Evolutionary conservation across 2,888 invertebrate species (phyloP), one percentile per base, ranked within the genome.

Genomic region (Cerastis leucographa): DNA sequence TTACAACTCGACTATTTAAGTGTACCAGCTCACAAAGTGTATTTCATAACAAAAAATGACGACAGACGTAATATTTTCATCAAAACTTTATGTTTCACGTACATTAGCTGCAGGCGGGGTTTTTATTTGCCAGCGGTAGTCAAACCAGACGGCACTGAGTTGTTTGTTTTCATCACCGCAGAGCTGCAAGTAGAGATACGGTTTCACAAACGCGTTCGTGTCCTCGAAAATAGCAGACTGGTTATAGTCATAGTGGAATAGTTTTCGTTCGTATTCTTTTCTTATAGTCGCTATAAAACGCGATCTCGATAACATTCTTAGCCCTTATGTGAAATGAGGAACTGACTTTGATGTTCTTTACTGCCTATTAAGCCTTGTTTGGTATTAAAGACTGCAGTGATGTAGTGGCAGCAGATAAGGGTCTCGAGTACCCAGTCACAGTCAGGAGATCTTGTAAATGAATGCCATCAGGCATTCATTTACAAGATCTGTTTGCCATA

Each of bases 291-390:
- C 66, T 46, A n/a, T 64, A 35, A 40, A 40, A n/a, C 40, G 29
- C 66, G 35, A 71, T 46, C 51, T 59, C 46, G 69, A 40, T 51
- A 49, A 67, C 72, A 81, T 83, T 81, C 73, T 62, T 56, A n/a
- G 44, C 7, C 83, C 84, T 46, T 83, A 73, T 62, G 11, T 29
- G 70, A 25, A 2, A 40, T 17, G 22, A 81, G 70, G 79, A 81
- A 73, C 69, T 59, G 69, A 83, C 69, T 56, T 12, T 56, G 29
- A 66, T 49, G 78, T 69, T 65, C 46, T 66, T 59, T 65, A 78
- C 78, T 35, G 42, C 51, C 67, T 35, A 79, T 74, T 61, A 66
- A 22, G 22, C 74, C 71, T 51, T 74, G 74, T 74, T 69, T 49
- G 70, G 56, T 40, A 29, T 40, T 83, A 46, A 70, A 44, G 69